A percentile compares a stretch with the other conserved stretches of the same genome.
phyloP scores from a whole-genome alignment of 1,140 invertebrate genomes.

The Sipha flava region DNA sequence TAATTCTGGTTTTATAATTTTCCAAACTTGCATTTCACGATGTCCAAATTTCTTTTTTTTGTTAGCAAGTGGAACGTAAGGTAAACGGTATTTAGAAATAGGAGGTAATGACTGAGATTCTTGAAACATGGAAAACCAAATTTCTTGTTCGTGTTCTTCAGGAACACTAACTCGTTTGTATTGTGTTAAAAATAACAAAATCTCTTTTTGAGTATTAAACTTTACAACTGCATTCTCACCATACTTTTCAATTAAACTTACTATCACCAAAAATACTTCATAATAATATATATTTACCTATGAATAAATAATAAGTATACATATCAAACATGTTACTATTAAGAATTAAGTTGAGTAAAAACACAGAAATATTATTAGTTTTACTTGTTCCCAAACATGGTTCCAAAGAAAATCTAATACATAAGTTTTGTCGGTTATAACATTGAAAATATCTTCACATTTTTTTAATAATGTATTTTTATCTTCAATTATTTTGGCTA shows the following conservation, averaged over 20 bases:
- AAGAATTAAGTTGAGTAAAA: background rate
- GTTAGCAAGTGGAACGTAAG: conserved; percentile 35
- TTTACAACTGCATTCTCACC: conserved; percentile 29
- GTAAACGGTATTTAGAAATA: conserved; percentile 45
- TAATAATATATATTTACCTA: conserved; percentile 46
- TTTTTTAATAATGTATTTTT: conserved; percentile 36
- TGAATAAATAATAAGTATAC: background rate
- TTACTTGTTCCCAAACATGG: conserved; percentile 24
- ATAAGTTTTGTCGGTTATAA: conserved; percentile 40
- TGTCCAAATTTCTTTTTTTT: conserved; percentile 28
- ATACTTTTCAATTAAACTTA: conserved; percentile 41
- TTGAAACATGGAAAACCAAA: conserved; percentile 42
- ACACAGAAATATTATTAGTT: background rate
- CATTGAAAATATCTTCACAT: conserved; percentile 39
- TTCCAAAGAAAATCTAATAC: conserved; percentile 36
- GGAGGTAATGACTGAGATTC: conserved; percentile 42
- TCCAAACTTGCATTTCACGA: conserved; percentile 18
- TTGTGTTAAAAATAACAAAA: conserved; percentile 33
- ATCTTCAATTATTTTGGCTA: conserved; percentile 20
- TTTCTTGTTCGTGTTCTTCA: conserved; percentile 41
- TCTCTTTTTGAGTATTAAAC: conserved; percentile 31
- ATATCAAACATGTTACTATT: background rate
- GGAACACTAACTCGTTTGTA: conserved; percentile 38
- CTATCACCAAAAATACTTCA: conserved; percentile 45
- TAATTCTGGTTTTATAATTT: conserved; percentile 42